Conservation (phyloP, 2,888 invertebrate species). For the Siphonodentalium dalli region DNA sequence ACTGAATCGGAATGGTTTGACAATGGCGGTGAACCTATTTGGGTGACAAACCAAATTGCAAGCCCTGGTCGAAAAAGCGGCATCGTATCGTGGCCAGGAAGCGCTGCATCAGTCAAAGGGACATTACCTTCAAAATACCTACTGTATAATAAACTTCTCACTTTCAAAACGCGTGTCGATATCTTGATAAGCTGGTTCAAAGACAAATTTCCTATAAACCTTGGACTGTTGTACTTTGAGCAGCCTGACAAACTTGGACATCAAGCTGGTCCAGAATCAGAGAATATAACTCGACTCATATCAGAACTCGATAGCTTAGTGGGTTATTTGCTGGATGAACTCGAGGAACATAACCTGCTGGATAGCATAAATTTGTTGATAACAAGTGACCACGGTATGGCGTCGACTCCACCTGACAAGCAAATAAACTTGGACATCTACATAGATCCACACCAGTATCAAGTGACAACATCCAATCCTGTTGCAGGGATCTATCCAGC, state of each 20-base stretch:
- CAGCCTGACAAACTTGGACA: conserved; percentile 76
- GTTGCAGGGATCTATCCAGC: too few species aligned
- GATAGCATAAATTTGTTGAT: conserved; percentile 73
- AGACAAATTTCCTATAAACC: conserved; percentile 71
- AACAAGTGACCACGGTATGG: conserved; percentile 79
- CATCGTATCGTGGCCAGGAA: conserved; percentile 77
- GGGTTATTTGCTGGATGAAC: conserved; percentile 68
- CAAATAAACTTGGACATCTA: conserved; percentile 45
- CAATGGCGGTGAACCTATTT: conserved; percentile 63
- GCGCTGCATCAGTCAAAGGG: conserved; percentile 64
- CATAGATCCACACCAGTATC: conserved; percentile 34
- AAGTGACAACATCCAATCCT: conserved; percentile 70
- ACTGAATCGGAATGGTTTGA: conserved; percentile 67
- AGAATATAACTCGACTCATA: conserved; percentile 67
- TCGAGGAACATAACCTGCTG: conserved; percentile 68
- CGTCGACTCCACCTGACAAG: conserved; percentile 64
- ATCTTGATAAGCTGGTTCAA: conserved; percentile 56
- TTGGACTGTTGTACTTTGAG: conserved; percentile 75
- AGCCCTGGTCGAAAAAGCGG: conserved; percentile 71
- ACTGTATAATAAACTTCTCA: conserved; percentile 42
- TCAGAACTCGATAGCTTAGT: conserved; percentile 65
- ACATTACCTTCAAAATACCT: conserved; percentile 36
- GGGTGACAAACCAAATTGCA: conserved; percentile 69
- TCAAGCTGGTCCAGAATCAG: conserved; percentile 67
- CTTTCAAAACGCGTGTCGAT: conserved; percentile 44